Evolutionary conservation across 2,888 invertebrate species (phyloP).

Genomic region (Caenorhabditis afra): DNA sequence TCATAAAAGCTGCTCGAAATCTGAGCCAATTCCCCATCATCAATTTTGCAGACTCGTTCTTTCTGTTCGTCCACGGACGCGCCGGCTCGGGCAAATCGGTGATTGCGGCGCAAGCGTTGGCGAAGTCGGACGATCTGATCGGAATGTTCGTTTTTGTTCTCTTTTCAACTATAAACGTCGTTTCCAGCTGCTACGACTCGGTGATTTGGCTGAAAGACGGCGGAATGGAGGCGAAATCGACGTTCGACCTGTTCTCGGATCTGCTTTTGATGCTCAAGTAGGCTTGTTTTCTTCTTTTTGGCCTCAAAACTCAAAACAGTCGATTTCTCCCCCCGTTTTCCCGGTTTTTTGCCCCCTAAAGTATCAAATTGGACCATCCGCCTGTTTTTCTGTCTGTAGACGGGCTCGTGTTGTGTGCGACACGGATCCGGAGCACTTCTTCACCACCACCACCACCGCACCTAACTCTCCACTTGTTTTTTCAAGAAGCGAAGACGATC

Average conservation of each 20-base stretch:
- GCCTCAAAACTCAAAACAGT: neutral
- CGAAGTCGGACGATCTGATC: conserved; percentile 41
- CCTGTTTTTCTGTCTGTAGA: too few species aligned
- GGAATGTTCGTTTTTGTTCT: conserved; percentile 47
- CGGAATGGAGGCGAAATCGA: conserved; percentile 18
- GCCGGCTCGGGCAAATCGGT: conserved; percentile 64
- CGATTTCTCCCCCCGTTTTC: too few species aligned
- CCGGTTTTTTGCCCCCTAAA: too few species aligned
- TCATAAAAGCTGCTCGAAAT: too few species aligned
- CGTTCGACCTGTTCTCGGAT: conserved; percentile 58
- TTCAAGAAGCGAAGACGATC: conserved; percentile 58
- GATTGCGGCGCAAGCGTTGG: conserved; percentile 45
- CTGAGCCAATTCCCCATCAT: too few species aligned
- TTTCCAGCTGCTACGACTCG: conserved; percentile 43
- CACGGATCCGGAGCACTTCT: conserved; percentile 49
- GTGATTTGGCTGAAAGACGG: conserved; percentile 56
- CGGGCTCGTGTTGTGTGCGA: conserved; percentile 44
- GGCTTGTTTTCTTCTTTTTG: conserved; percentile 28
- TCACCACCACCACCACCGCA: conserved; percentile 29
- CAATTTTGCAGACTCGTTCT: conserved; percentile 42
- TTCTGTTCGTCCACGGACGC: conserved; percentile 60
- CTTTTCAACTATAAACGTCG: too few species aligned
- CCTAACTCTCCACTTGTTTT: conserved; percentile 15
- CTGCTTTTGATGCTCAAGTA: conserved; percentile 62
- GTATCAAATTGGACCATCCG: too few species aligned